Evolutionary conservation across 1,140 invertebrate genomes (phyloP).

Genomic region (Achroia grisella): DNA sequence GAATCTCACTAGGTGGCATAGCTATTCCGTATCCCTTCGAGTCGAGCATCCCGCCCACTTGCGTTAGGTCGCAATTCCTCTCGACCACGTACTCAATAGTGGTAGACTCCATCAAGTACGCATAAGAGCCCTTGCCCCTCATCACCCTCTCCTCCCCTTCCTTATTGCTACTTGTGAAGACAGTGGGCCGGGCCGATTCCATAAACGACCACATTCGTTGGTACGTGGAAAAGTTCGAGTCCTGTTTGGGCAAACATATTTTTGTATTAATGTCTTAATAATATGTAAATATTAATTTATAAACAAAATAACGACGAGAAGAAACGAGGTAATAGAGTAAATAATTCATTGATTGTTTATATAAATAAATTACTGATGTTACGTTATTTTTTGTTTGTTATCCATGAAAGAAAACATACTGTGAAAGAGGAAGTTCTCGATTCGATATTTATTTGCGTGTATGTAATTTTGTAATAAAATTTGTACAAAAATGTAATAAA

Average conservation of each 20-base stretch:
- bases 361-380: too few species aligned
- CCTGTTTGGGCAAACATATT: conserved; percentile 72
- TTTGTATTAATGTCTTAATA: too few species aligned
- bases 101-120: conserved; percentile 95
- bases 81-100: conserved; percentile 94
- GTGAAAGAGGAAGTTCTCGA: too few species aligned
- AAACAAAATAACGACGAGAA: too few species aligned
- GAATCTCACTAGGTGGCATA: conserved; percentile 88
- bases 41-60: conserved; percentile 92
- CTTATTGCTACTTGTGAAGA: conserved; percentile 88
- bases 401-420: too few species aligned
- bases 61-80: conserved; percentile 91
- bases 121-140: conserved; percentile 89
- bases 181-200: conserved; percentile 88
- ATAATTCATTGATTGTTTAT: too few species aligned
- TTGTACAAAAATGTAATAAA: too few species aligned
- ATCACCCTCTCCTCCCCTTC: conserved; percentile 91
- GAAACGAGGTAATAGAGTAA: too few species aligned
- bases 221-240: conserved; percentile 94
- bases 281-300: too few species aligned
- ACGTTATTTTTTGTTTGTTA: too few species aligned
- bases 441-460: too few species aligned
- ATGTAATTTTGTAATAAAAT: too few species aligned
- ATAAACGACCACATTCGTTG: conserved; percentile 95
- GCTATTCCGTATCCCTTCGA: conserved; percentile 95